Conservation (phyloP, 2,888 invertebrate species). For the Phortica okadai region DNA sequence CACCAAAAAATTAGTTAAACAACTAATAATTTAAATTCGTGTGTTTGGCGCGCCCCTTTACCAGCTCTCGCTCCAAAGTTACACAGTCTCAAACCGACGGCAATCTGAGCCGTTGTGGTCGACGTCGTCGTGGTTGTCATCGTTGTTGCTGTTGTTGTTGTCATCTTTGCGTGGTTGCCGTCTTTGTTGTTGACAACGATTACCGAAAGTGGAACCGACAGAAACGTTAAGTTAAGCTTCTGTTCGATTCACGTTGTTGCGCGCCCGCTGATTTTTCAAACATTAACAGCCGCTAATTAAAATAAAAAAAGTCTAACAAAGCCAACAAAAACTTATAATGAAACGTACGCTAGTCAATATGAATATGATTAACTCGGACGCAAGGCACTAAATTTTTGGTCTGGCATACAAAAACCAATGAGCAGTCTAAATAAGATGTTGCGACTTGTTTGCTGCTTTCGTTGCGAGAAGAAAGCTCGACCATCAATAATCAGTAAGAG, state of each 20-base stretch:
- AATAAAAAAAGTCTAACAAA: constrained; percentile 40
- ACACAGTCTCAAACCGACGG: background rate
- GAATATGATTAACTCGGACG: constrained; percentile 56
- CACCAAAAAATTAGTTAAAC: constrained; percentile 61
- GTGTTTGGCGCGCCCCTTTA: background rate
- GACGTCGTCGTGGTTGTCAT: background rate
- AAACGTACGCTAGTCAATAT: constrained; percentile 57
- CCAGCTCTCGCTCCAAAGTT: background rate
- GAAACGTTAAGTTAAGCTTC: constrained; percentile 56
- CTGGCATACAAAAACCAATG: constrained; percentile 19
- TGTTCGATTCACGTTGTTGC: constrained; percentile 48
- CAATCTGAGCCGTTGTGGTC: background rate
- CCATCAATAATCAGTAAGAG: constrained; percentile 60
- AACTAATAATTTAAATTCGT: constrained; percentile 61
- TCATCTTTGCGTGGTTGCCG: background rate
- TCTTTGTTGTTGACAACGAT: constrained; percentile 36
- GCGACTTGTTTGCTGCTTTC: constrained; percentile 53
- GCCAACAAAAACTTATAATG: constrained; percentile 54
- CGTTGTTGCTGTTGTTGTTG: background rate
- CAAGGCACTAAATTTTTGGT: background rate
- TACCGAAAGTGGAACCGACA: constrained; percentile 65
- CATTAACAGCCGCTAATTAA: constrained; percentile 57
- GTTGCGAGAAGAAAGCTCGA: constrained; percentile 56
- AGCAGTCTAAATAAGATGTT: constrained; percentile 63
- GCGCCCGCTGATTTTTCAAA: constrained; percentile 27